These are phyloP conservation scores for Anaspis maculata DNA, from an alignment of 2,888 invertebrate genomes.

Conservation along the genomic window DNA sequence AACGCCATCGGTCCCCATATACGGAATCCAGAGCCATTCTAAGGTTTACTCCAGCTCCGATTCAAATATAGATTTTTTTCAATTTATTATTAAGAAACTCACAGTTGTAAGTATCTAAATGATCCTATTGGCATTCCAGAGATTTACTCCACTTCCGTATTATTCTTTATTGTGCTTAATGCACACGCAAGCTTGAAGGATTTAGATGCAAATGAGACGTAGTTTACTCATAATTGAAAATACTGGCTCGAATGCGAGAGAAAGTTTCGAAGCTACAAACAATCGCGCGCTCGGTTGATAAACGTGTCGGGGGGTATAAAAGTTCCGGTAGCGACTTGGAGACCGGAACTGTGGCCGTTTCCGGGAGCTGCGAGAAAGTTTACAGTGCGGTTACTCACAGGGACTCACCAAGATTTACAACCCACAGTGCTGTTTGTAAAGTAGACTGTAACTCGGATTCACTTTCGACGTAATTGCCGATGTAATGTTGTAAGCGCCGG, in stretches of 20 bases:
- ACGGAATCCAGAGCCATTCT: too few species aligned
- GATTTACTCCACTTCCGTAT: too few species aligned
- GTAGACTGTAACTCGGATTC: slow-evolving; percentile 19
- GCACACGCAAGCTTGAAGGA: too few species aligned
- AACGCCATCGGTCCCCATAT: too few species aligned
- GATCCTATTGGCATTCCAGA: too few species aligned
- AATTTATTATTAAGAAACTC: too few species aligned
- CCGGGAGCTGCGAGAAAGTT: slow-evolving; percentile 30
- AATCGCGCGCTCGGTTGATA: slow-evolving; percentile 22
- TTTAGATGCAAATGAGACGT: not conserved
- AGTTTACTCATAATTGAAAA: not conserved
- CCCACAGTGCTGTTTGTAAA: slow-evolving; percentile 22
- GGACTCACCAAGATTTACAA: slow-evolving; percentile 24
- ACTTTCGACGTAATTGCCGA: slow-evolving; percentile 18
- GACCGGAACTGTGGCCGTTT: slow-evolving; percentile 34
- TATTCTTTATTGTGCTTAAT: too few species aligned
- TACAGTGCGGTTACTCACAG: slow-evolving; percentile 27
- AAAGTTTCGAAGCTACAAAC: slow-evolving; percentile 7
- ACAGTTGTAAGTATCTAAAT: too few species aligned
- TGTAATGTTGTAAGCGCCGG: slow-evolving; percentile 8
- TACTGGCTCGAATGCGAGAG: not conserved
- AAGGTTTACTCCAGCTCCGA: too few species aligned
- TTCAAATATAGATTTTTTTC: too few species aligned
- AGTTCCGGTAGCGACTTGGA: slow-evolving; percentile 29
- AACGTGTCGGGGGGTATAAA: slow-evolving; percentile 31